Conservation (phyloP, 2,888 invertebrate genomes). For the Serrognathus titanus region DNA sequence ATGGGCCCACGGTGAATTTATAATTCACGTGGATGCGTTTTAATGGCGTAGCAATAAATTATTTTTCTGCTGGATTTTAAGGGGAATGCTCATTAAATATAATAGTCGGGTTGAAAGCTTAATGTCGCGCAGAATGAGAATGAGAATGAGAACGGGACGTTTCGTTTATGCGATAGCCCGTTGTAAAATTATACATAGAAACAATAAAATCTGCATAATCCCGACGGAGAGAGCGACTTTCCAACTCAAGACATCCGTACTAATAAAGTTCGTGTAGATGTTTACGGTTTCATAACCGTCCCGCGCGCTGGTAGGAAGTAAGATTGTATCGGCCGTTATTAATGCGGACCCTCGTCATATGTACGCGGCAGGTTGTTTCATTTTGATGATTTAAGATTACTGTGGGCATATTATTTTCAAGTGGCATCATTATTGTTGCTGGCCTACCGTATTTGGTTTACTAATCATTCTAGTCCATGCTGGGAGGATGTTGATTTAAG, state of each 20-base stretch:
- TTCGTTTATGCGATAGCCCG: neutral
- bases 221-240: neutral
- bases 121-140: no score
- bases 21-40: no score
- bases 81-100: no score
- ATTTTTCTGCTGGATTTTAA: no score
- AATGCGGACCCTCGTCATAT: conserved; percentile 44
- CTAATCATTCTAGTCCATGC: conserved; percentile 34
- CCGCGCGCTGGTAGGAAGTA: conserved; percentile 36
- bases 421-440: conserved; percentile 38
- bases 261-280: conserved; percentile 32
- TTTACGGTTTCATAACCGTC: conserved; percentile 43
- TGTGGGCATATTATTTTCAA: conserved; percentile 41
- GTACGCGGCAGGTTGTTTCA: conserved; percentile 42
- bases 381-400: conserved; percentile 46
- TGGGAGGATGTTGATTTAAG: conserved; percentile 21
- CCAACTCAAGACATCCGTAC: conserved; percentile 16
- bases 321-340: conserved; percentile 42
- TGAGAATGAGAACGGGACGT: neutral
- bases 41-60: no score
- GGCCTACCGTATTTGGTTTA: conserved; percentile 41
- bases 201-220: conserved; percentile 31
- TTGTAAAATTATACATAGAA: conserved; percentile 23
- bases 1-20: no score
- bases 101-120: no score